Conservation (phyloP, 2,797 vertebrate species). For the Cossypha dichroa region DNA sequence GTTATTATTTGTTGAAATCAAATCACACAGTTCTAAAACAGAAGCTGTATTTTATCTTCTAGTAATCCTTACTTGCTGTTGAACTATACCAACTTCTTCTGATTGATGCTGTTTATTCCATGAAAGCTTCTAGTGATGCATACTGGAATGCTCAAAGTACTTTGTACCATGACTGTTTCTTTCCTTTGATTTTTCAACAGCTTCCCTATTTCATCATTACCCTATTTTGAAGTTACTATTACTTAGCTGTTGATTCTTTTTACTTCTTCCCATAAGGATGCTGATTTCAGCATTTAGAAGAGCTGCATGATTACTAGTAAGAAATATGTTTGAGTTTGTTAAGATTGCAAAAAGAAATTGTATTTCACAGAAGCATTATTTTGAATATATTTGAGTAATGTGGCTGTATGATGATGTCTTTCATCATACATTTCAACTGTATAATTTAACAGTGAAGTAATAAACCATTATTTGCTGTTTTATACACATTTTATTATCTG, state of each 20-base stretch:
- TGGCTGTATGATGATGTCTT: background rate
- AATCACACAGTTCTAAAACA: background rate
- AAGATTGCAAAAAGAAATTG: background rate
- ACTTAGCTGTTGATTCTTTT: background rate
- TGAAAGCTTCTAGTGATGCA: background rate
- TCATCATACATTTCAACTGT: background rate
- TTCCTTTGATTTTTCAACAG: background rate
- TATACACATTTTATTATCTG: background rate
- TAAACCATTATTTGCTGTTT: background rate
- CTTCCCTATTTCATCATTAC: background rate
- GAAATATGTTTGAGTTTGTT: background rate
- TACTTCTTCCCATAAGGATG: background rate
- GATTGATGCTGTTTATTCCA: background rate
- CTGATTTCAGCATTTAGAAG: background rate
- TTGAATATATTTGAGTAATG: background rate
- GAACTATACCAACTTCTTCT: background rate
- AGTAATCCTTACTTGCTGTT: background rate
- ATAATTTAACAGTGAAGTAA: background rate
- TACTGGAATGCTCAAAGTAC: background rate
- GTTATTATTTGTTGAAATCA: background rate
- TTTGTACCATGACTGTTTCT: background rate
- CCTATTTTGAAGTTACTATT: background rate
- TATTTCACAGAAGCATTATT: background rate
- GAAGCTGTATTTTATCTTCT: background rate
- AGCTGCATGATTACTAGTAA: background rate